Conservation (phyloP, 2,888 invertebrate genomes). For the Torymus auratus region DNA sequence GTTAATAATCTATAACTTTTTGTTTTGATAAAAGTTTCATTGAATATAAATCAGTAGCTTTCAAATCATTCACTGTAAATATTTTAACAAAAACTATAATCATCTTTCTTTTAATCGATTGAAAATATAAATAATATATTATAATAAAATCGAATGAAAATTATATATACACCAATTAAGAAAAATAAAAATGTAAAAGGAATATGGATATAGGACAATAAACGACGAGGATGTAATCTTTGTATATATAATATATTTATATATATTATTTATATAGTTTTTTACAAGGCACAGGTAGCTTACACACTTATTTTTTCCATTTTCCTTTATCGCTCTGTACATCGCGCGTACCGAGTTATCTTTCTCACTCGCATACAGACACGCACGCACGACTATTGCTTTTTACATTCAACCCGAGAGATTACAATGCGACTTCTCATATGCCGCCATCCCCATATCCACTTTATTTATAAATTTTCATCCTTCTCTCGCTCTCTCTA, state of each 20-base stretch:
- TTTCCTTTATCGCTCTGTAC: constrained; percentile 62
- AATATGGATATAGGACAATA: too few relatives aligned
- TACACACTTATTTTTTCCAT: constrained; percentile 72
- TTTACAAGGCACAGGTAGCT: constrained; percentile 77
- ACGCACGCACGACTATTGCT: constrained; percentile 68
- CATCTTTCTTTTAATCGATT: too few relatives aligned
- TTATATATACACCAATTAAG: too few relatives aligned
- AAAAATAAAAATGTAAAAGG: too few relatives aligned
- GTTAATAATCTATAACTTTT: background rate
- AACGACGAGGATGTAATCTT: constrained; percentile 36
- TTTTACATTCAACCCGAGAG: constrained; percentile 69
- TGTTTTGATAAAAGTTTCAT: background rate
- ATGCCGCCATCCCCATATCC: background rate
- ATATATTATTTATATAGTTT: constrained; percentile 70
- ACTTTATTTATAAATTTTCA: constrained; percentile 27
- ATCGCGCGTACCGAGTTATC: constrained; percentile 58
- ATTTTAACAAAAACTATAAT: too few relatives aligned
- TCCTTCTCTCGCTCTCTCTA: constrained; percentile 18
- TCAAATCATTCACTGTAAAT: background rate
- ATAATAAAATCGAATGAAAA: too few relatives aligned
- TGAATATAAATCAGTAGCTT: background rate
- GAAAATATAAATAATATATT: too few relatives aligned
- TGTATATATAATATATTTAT: constrained; percentile 67
- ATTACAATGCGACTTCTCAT: constrained; percentile 61
- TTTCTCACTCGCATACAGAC: constrained; percentile 15